Percentiles rank a stretch among this genome's conserved stretches.
Evolutionary conservation across 2,113 vertebrate species (phyloP).

Genomic region (Chloroceryle aenea): DNA sequence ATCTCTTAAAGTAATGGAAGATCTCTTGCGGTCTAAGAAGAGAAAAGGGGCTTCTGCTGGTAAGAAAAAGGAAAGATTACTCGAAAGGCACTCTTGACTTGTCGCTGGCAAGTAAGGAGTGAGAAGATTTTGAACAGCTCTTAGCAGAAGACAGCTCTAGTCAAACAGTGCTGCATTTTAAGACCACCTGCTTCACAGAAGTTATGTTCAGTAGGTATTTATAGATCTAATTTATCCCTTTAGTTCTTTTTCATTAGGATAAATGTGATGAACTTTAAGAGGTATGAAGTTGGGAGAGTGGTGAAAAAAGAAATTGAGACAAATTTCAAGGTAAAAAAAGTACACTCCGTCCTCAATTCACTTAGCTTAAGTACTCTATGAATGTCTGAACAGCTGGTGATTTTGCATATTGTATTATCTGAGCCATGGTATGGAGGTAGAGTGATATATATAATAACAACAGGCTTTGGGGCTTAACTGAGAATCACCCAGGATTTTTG

Average conservation of each 20-base stretch:
- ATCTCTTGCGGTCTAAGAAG: not conserved
- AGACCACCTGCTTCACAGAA: not conserved
- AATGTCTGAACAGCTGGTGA: constrained; percentile 55
- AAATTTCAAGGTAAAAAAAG: constrained; percentile 27
- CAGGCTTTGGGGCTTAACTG: constrained; percentile 16
- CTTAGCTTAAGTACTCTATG: constrained; percentile 29
- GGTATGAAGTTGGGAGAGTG: not conserved
- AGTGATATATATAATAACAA: not conserved
- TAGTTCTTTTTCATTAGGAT: constrained; percentile 27
- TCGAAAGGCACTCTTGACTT: not conserved
- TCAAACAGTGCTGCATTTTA: not conserved
- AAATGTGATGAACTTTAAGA: constrained; percentile 25
- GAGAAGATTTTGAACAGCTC: not conserved
- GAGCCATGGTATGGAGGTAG: not conserved
- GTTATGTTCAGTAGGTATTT: constrained; percentile 27
- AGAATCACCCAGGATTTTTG: not conserved
- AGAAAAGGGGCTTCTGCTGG: not conserved
- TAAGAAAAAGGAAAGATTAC: not conserved
- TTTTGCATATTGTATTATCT: constrained; percentile 55
- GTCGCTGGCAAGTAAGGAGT: not conserved
- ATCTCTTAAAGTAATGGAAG: not conserved
- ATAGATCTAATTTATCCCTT: constrained; percentile 2
- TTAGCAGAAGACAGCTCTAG: not conserved
- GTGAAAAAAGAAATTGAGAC: constrained; percentile 4
- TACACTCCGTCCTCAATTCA: not conserved